Conservation (phyloP, 2,113 vertebrate species). For the Lepus europaeus region DNA sequence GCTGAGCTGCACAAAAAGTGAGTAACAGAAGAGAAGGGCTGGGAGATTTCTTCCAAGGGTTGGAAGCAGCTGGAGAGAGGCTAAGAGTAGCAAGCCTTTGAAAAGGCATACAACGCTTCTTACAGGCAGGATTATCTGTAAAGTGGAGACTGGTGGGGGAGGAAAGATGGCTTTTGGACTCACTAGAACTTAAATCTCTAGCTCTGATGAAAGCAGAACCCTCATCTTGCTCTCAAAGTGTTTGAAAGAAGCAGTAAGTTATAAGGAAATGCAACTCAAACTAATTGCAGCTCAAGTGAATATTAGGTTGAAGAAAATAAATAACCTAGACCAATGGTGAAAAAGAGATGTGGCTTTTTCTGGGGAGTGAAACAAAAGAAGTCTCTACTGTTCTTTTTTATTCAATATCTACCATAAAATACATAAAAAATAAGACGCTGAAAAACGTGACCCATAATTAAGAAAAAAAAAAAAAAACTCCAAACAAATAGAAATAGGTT, state of each 20-base stretch:
- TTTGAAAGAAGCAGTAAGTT: background rate
- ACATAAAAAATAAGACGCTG: background rate
- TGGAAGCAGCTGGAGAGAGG: background rate
- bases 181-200: background rate
- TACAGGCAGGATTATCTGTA: background rate
- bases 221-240: background rate
- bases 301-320: background rate
- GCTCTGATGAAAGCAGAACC: background rate
- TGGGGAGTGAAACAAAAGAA: background rate
- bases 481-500: background rate
- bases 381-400: background rate
- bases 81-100: background rate
- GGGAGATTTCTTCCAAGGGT: background rate
- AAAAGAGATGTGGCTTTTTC: background rate
- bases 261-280: constrained; percentile 5
- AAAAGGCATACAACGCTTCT: background rate
- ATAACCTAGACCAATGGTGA: background rate
- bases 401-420: background rate
- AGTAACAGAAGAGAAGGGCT: background rate
- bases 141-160: background rate
- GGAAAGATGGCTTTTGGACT: background rate
- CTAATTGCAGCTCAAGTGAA: background rate
- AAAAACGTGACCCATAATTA: background rate
- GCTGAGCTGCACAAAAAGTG: background rate
- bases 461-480: background rate